Base-by-base conservation (phyloP, 2,797 vertebrate genomes). In the Ibycter americanus region DNA sequence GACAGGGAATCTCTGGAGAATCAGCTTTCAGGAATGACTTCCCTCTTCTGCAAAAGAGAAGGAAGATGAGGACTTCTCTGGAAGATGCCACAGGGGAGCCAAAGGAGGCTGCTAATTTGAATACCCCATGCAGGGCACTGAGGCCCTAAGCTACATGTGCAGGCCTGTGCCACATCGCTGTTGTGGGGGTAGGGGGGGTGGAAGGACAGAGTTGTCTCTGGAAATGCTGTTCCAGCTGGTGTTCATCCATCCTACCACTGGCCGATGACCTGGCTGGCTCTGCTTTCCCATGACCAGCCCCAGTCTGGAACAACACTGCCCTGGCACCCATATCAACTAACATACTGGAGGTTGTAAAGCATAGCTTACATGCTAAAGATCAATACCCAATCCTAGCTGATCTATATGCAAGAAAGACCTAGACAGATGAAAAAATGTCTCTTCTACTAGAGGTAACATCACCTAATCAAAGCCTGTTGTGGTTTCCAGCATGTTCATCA, bases 231-330 rank as follows among this genome's bases (percentile, higher is more conserved):
- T 63, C 29, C 1, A 0, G 56, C 47, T 68, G 36, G 19, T 52
- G 14, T 73, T 67, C 32, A 67, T 62, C 54, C 22, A 18, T 46
- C 19, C 31, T 51, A 26, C 14, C 31, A 11, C 13, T 55, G 52
- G 17, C 46, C 3, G 2, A 23, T 55, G 40, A 55, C 17, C 42
- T 34, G 29, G 4, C 32, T 61, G 47, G 11, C 5, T 83, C 25
- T 34, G 32, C 42, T 78, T 72, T 40, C 32, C 36, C 29, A 6
- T 82, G 59, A n/a, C 16, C 34, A 81, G 34, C 51, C 27, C 9
- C 2, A 0, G 15, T 34, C 15, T 85, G 56, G 38, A 81, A 42
- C 19, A 58, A 1, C 19, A 5, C 4, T 2, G 0, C 46, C 63
- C 62, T 77, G 34, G 34, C 58, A 76, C 17, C 15, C 23, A 42